Conservation (phyloP, 2,888 invertebrate genomes). For the Rhaphigaster nebulosa region DNA sequence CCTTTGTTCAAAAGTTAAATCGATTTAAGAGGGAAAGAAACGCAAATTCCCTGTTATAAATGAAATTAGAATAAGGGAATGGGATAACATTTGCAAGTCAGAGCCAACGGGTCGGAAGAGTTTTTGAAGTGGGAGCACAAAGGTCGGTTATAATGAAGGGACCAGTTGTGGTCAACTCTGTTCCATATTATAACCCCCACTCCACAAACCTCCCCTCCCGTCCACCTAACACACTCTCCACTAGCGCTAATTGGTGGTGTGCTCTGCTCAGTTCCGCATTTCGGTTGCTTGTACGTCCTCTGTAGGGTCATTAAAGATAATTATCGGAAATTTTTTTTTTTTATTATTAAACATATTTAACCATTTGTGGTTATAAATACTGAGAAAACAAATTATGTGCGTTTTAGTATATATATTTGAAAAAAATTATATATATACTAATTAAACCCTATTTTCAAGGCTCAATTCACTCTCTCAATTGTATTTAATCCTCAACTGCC, state of each 20-base stretch:
- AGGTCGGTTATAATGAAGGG: background rate
- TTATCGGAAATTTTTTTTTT: background rate
- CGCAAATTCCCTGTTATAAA: background rate
- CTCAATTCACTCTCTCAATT: no score
- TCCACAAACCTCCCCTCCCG: background rate
- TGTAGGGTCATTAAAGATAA: background rate
- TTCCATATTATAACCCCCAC: background rate
- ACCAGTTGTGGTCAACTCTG: constrained; percentile 10
- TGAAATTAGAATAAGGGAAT: constrained; percentile 19
- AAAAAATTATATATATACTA: no score
- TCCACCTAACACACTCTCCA: background rate
- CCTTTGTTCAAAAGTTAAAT: background rate
- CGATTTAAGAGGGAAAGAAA: background rate
- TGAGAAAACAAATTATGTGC: no score
- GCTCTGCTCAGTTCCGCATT: background rate
- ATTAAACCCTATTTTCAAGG: no score
- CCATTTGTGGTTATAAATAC: background rate
- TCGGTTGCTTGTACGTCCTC: background rate
- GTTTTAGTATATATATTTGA: no score
- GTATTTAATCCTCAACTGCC: no score
- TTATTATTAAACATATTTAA: background rate
- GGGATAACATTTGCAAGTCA: constrained; percentile 9
- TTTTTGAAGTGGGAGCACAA: constrained; percentile 16
- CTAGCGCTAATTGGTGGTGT: background rate
- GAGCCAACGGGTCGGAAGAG: background rate